Conservation (phyloP, 2,113 vertebrate genomes). For the Oreochromis aureus region DNA sequence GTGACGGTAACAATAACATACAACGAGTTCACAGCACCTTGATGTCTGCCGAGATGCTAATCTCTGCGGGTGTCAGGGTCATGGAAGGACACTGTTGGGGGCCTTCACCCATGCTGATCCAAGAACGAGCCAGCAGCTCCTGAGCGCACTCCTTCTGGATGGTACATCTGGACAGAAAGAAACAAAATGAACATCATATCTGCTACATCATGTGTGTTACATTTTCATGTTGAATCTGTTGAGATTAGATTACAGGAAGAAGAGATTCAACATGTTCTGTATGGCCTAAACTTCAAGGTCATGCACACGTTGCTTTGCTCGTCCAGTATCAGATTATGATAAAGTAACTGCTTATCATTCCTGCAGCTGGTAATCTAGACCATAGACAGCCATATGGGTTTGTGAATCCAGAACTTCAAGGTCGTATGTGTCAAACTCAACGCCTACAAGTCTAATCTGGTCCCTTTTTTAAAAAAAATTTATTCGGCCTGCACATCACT, state of each 20-base stretch:
- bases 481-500: background rate
- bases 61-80: constrained; percentile 84
- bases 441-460: background rate
- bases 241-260: background rate
- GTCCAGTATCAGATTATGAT: background rate
- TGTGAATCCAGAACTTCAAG: background rate
- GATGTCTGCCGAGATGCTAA: constrained; percentile 76
- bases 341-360: background rate
- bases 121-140: constrained; percentile 73
- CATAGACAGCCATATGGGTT: background rate
- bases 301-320: background rate
- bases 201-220: background rate
- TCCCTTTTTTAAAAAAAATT: background rate
- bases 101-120: constrained; percentile 82
- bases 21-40: constrained; percentile 63
- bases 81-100: constrained; percentile 85
- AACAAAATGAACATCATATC: background rate
- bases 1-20: background rate
- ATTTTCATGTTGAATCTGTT: background rate
- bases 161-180: constrained; percentile 74
- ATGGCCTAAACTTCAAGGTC: background rate
- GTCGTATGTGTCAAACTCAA: background rate
- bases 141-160: constrained; percentile 82
- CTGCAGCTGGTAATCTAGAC: background rate
- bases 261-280: background rate